Evolutionary conservation across 2,888 invertebrate species (phyloP).

Genomic region (Lagria hirta): DNA sequence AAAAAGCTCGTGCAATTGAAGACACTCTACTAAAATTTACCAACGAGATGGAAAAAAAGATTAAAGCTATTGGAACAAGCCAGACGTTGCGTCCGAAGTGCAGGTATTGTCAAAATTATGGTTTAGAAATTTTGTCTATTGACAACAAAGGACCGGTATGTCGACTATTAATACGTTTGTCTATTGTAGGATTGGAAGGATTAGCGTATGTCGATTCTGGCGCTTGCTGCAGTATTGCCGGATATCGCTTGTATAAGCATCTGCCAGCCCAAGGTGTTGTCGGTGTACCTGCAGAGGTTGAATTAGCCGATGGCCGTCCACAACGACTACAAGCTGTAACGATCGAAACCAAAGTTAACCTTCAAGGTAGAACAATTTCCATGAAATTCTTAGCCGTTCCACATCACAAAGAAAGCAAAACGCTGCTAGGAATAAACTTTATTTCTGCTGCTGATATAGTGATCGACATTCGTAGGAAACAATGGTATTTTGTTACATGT

Average conservation of each 20-base stretch:
- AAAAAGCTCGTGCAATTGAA: conserved; percentile 4
- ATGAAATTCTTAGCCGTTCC: conserved; percentile 25
- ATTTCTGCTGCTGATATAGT: conserved; percentile 21
- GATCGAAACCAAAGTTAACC: conserved; percentile 13
- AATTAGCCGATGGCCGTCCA: conserved; percentile 24
- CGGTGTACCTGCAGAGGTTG: conserved; percentile 6
- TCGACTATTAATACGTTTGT: conserved; percentile 8
- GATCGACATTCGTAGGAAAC: conserved; percentile 11
- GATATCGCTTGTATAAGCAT: conserved; percentile 12
- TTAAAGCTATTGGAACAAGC: not conserved
- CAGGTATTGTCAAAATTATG: conserved; percentile 11
- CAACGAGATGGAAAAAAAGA: not conserved
- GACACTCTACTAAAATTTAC: not conserved
- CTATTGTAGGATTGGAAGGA: conserved; percentile 6
- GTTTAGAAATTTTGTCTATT: conserved; percentile 8
- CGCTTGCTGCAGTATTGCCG: conserved; percentile 21
- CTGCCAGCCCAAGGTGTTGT: conserved; percentile 7
- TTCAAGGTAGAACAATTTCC: conserved; percentile 15
- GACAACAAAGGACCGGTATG: not conserved
- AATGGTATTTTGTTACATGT: conserved; percentile 4
- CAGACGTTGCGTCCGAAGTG: conserved; percentile 1
- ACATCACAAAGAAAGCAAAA: conserved; percentile 11
- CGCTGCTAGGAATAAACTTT: conserved; percentile 26
- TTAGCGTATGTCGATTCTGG: conserved; percentile 27
- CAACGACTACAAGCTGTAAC: conserved; percentile 7